Percentiles rank a stretch among this genome's conserved stretches.
These are phyloP conservation scores for Cololabis saira DNA, from an alignment of 2,113 vertebrate genomes.

Conservation along the genomic window DNA sequence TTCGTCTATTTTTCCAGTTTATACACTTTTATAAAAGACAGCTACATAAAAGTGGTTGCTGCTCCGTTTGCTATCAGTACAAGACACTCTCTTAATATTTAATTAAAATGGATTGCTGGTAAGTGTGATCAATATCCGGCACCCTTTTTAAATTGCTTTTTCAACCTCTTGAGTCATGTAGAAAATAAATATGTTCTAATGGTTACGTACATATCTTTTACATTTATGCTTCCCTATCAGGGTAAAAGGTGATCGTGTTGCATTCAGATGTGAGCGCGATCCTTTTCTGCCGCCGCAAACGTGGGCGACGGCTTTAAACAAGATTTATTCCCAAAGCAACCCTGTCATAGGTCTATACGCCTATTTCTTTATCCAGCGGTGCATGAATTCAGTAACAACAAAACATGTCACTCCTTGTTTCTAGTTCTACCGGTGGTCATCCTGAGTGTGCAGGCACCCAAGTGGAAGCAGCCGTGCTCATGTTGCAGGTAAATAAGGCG, in stretches of 20 bases:
- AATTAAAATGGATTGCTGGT: conserved; percentile 84
- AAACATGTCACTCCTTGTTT: conserved; percentile 76
- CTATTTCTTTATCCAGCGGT: conserved; percentile 61
- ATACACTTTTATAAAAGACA: conserved; percentile 46
- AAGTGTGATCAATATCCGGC: conserved; percentile 83
- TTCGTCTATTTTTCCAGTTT: conserved; percentile 43
- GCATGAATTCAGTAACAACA: conserved; percentile 64
- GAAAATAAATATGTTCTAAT: conserved; percentile 78
- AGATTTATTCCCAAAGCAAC: conserved; percentile 47
- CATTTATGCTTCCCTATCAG: conserved; percentile 15
- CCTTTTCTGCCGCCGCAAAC: conserved; percentile 21
- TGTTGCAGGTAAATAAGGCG: conserved; percentile 91
- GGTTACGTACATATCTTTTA: conserved; percentile 47
- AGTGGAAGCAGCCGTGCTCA: conserved; percentile 93
- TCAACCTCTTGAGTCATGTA: conserved; percentile 78
- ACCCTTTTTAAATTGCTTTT: conserved; percentile 82
- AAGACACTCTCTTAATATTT: conserved; percentile 82
- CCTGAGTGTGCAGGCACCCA: conserved; percentile 76
- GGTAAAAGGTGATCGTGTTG: conserved; percentile 8
- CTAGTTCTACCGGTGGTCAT: conserved; percentile 59
- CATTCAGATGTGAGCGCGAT: conserved; percentile 16
- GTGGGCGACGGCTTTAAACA: conserved; percentile 37
- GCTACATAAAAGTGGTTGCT: conserved; percentile 56
- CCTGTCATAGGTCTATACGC: conserved; percentile 53
- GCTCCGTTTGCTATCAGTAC: conserved; percentile 72